Conservation (phyloP, 2,113 vertebrate species). For the Sporophila hypoxantha region DNA sequence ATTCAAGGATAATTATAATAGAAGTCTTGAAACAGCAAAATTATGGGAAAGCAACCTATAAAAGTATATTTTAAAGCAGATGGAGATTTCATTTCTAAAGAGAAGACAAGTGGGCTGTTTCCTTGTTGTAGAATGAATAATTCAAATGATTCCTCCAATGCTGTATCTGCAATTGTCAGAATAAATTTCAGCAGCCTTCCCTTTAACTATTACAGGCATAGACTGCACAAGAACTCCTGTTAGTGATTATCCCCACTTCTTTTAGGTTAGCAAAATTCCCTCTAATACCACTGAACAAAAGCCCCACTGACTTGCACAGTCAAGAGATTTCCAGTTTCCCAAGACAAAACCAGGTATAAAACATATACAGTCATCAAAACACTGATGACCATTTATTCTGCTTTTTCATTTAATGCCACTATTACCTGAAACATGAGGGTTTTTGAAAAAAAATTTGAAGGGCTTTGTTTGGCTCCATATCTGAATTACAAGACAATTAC, state of each 20-base stretch:
- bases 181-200: slow-evolving; percentile 45
- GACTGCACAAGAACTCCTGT: slow-evolving; percentile 12
- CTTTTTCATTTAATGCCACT: neutral
- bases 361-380: neutral
- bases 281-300: neutral
- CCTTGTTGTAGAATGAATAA: slow-evolving; percentile 60
- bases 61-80: slow-evolving; percentile 35
- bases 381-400: neutral
- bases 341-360: neutral
- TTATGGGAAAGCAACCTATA: neutral
- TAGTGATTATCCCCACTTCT: slow-evolving; percentile 18
- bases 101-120: slow-evolving; percentile 50
- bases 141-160: slow-evolving; percentile 49
- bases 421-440: neutral
- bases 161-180: slow-evolving; percentile 36
- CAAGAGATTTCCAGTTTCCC: neutral
- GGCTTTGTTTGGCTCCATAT: neutral
- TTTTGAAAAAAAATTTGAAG: neutral
- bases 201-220: slow-evolving; percentile 38
- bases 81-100: slow-evolving; percentile 40
- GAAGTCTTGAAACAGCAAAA: slow-evolving; percentile 18
- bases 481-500: neutral
- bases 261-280: neutral
- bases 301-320: neutral
- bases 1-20: slow-evolving; percentile 2